A percentile compares a stretch with the other conserved stretches of the same genome.
Conservation (phyloP, 2,797 vertebrate genomes). For the Channallabes apus region DNA sequence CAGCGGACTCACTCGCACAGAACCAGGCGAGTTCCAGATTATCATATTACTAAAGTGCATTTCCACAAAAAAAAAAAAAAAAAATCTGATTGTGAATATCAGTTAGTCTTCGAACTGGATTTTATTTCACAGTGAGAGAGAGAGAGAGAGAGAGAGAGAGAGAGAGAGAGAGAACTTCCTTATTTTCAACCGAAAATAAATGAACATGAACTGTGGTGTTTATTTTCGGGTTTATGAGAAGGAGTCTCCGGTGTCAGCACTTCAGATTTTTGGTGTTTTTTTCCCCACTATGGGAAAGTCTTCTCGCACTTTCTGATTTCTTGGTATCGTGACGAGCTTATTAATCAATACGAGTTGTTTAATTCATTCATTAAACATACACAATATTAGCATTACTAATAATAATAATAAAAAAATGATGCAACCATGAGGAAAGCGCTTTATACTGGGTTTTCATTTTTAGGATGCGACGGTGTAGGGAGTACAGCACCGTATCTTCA, state of each 20-base stretch:
- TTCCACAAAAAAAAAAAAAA: no score
- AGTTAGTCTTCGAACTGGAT: neutral
- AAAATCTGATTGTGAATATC: neutral
- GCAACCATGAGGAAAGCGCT: neutral
- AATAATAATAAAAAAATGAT: neutral
- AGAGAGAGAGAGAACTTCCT: neutral
- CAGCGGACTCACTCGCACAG: neutral
- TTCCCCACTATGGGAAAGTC: neutral
- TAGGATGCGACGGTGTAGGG: neutral
- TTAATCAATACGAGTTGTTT: no score
- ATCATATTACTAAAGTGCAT: neutral
- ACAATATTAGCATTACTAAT: neutral
- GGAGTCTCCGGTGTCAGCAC: neutral
- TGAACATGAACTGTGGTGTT: neutral
- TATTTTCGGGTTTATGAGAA: neutral
- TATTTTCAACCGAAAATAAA: neutral
- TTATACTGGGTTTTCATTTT: neutral
- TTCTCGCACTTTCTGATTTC: neutral
- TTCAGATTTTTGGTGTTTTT: neutral
- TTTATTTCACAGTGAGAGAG: neutral
- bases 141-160: neutral
- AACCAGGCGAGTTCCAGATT: neutral
- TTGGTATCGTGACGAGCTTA: neutral
- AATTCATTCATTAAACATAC: no score
- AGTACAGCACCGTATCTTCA: neutral